Percentiles rank a stretch among this genome's conserved stretches.
Conservation (phyloP, 2,113 vertebrate species). For the Cromileptes altivelis region DNA sequence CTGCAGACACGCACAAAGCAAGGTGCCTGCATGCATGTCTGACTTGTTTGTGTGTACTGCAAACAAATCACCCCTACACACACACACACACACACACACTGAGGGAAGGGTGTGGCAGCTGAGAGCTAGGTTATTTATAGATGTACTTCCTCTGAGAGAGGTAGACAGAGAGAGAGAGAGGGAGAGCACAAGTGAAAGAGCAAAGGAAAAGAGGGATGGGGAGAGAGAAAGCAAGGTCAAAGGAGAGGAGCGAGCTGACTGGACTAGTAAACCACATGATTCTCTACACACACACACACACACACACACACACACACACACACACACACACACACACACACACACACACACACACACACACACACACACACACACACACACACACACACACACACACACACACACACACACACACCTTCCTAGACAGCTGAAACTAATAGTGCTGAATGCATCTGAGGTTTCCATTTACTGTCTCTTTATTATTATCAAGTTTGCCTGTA, state of each 20-base stretch:
- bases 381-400: too few species aligned
- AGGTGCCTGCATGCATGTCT: constrained; percentile 60
- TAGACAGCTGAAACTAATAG: constrained; percentile 10
- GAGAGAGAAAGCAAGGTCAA: constrained; percentile 75
- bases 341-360: background rate
- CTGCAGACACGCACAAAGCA: constrained; percentile 45
- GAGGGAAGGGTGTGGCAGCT: constrained; percentile 76
- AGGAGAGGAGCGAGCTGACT: constrained; percentile 74
- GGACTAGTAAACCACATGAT: constrained; percentile 60
- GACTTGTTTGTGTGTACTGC: constrained; percentile 69
- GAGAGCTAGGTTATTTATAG: constrained; percentile 83
- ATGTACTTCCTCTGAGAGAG: constrained; percentile 75
- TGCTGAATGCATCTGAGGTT: background rate
- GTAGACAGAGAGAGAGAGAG: constrained; percentile 44
- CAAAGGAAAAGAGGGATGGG: constrained; percentile 28
- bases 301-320: constrained; percentile 32
- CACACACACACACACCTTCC: background rate
- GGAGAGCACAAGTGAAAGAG: constrained; percentile 15
- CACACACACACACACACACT: constrained; percentile 29
- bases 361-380: constrained; percentile 28
- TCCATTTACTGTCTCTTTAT: background rate
- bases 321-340: too few species aligned
- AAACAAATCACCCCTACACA: constrained; percentile 66
- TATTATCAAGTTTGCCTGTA: background rate
- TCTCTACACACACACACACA: constrained; percentile 19